Percentiles rank a stretch among this genome's conserved stretches.
Evolutionary conservation across 2,113 vertebrate genomes (phyloP).

Genomic region (Galemys pyrenaicus): DNA sequence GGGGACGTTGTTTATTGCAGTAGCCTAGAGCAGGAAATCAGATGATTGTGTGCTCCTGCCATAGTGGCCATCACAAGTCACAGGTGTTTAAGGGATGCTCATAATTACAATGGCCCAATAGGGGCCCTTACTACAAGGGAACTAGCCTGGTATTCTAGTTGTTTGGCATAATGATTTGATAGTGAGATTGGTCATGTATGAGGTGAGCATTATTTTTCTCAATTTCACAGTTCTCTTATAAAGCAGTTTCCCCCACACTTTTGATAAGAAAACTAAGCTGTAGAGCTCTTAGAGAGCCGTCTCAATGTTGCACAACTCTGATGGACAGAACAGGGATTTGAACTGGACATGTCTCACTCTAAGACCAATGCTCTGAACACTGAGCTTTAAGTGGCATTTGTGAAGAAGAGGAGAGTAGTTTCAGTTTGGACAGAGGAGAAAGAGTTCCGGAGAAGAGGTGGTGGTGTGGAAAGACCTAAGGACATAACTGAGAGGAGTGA

Average conservation of each 20-base stretch:
- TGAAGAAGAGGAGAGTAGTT: background rate
- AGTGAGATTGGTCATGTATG: background rate
- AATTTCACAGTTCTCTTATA: background rate
- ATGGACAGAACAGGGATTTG: background rate
- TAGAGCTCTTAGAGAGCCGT: background rate
- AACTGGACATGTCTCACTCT: background rate
- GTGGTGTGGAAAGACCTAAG: background rate
- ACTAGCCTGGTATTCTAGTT: background rate
- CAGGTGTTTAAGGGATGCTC: background rate
- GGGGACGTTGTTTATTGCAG: too few species aligned
- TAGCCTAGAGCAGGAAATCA: background rate
- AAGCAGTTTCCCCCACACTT: background rate
- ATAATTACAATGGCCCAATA: background rate
- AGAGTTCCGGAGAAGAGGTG: background rate
- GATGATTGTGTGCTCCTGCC: fast-evolving
- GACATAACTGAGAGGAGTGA: background rate
- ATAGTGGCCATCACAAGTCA: background rate
- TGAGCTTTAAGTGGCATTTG: background rate
- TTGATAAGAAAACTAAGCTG: background rate
- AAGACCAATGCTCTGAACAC: background rate
- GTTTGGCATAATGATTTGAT: background rate
- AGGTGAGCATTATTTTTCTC: background rate
- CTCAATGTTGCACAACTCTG: background rate
- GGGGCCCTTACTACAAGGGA: background rate
- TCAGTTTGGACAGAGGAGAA: background rate